Percentiles rank a stretch among this genome's conserved stretches.
These are phyloP conservation scores for Perizoma affinitatum DNA, from an alignment of 2,888 invertebrate species.

Conservation along the genomic window DNA sequence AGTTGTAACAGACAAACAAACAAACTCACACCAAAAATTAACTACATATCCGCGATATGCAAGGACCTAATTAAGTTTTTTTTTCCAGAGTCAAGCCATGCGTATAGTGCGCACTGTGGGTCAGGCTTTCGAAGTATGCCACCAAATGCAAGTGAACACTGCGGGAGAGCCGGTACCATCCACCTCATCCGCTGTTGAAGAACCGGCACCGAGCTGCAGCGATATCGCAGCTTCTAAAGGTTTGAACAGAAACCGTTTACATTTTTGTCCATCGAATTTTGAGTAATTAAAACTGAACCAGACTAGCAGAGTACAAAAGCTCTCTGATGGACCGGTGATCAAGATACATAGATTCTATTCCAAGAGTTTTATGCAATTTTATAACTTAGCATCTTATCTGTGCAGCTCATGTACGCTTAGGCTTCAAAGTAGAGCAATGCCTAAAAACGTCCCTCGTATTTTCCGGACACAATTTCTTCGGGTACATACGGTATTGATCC, in stretches of 20 bases:
- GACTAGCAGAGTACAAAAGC: no score
- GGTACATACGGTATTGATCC: background rate
- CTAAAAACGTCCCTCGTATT: no score
- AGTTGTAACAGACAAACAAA: no score
- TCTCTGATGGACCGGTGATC: no score
- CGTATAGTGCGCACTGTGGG: conserved; percentile 98
- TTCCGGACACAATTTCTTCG: background rate
- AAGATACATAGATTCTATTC: no score
- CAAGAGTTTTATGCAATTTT: no score
- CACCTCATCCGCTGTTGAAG: conserved; percentile 67
- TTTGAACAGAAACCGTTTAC: conserved; percentile 39
- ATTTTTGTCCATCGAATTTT: background rate
- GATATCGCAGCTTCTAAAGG: conserved; percentile 66
- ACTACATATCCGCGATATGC: no score
- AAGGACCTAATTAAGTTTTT: conserved; percentile 37
- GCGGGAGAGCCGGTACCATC: conserved; percentile 68
- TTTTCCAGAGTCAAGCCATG: conserved; percentile 97
- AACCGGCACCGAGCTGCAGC: conserved; percentile 52
- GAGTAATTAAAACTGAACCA: no score
- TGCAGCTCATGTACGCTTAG: no score
- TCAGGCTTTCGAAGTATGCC: conserved; percentile 99
- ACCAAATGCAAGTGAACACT: conserved; percentile 92
- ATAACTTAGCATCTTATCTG: no score
- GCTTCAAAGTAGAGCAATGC: no score
- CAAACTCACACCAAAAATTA: no score